Evolutionary conservation across 2,888 invertebrate species (phyloP).

Genomic region (Amiota communis): DNA sequence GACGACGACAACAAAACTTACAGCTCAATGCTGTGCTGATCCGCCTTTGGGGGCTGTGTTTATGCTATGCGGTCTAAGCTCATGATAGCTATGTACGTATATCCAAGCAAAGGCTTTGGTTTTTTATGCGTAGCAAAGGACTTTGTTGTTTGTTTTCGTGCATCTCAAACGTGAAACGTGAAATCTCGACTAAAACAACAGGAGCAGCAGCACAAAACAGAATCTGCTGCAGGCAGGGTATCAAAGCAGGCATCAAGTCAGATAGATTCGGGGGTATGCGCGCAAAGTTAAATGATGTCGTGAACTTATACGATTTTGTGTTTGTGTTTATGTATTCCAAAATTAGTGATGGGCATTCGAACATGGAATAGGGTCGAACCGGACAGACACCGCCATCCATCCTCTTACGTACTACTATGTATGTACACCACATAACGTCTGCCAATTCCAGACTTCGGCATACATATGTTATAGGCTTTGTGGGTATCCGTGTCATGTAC

Average conservation of each 20-base stretch:
- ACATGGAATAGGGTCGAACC: too few species aligned
- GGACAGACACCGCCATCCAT: too few species aligned
- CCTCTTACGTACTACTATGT: too few species aligned
- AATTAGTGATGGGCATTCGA: too few species aligned
- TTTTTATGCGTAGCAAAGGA: constrained; percentile 22
- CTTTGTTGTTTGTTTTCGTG: constrained; percentile 12
- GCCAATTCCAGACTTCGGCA: neutral
- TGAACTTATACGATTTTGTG: neutral
- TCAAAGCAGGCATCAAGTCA: too few species aligned
- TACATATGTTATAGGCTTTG: constrained; percentile 22
- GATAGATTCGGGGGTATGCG: too few species aligned
- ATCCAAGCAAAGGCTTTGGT: neutral
- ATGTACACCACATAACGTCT: too few species aligned
- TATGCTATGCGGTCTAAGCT: neutral
- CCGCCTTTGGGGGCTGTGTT: neutral
- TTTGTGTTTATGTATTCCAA: neutral
- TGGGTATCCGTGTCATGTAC: neutral
- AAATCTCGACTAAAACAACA: neutral
- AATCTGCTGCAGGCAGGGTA: neutral
- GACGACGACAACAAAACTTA: neutral
- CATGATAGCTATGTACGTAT: neutral
- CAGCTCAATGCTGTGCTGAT: neutral
- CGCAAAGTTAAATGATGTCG: neutral
- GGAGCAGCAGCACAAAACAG: neutral
- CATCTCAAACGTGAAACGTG: neutral